Percentiles rank a stretch among this genome's conserved stretches.
Evolutionary conservation across 2,113 vertebrate genomes (phyloP).

Genomic region (Rhynchomys soricoides): DNA sequence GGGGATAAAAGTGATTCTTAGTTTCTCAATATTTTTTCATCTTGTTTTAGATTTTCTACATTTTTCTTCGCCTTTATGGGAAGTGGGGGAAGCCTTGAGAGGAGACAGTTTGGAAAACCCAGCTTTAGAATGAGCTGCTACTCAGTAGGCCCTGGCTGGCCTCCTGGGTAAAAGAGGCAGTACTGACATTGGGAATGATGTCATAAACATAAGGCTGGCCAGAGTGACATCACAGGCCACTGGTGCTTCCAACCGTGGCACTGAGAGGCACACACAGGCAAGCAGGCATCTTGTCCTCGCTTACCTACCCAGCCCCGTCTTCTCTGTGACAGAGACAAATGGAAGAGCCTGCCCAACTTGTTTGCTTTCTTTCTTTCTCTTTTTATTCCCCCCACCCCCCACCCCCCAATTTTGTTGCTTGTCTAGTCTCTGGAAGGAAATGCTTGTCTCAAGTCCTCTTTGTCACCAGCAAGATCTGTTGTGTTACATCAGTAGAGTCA

Average conservation of each 20-base stretch:
- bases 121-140: neutral
- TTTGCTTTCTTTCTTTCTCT: neutral
- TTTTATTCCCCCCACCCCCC: constrained; percentile 42
- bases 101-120: constrained; percentile 41
- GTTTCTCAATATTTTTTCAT: neutral
- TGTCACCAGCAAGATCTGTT: neutral
- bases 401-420: constrained; percentile 20
- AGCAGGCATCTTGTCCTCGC: neutral
- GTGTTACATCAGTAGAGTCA: neutral
- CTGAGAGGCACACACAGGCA: constrained; percentile 4
- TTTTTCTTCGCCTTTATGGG: constrained; percentile 1
- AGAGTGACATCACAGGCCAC: neutral
- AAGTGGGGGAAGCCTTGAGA: neutral
- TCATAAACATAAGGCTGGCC: neutral
- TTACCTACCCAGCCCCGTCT: constrained; percentile 24
- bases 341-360: constrained; percentile 2
- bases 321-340: neutral
- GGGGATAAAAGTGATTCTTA: neutral
- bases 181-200: neutral
- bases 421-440: constrained; percentile 53
- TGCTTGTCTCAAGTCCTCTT: neutral
- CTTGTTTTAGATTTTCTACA: constrained; percentile 44
- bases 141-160: neutral
- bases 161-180: neutral
- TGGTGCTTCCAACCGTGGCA: neutral